Conservation (phyloP, 2,888 invertebrate genomes). For the Drosophila mimica region DNA sequence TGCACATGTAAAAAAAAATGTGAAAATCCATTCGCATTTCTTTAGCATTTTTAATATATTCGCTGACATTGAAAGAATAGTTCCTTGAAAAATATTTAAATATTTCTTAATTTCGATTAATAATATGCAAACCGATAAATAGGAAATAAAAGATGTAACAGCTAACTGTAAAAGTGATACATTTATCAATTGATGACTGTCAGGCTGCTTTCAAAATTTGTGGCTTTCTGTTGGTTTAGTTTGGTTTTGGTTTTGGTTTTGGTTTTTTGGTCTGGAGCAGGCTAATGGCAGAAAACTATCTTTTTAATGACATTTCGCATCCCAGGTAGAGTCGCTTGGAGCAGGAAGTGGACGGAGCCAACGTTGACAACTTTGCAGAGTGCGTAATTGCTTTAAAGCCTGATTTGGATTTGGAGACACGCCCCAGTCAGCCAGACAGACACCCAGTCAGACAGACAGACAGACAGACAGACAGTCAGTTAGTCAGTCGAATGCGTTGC, state of each 20-base stretch:
- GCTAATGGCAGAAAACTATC: slow-evolving; percentile 41
- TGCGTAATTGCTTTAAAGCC: slow-evolving; percentile 77
- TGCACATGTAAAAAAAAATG: neutral
- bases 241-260: neutral
- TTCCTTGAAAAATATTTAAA: neutral
- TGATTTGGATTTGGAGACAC: slow-evolving; percentile 58
- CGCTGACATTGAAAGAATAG: neutral
- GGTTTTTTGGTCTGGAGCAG: slow-evolving; percentile 5
- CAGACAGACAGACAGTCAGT: neutral
- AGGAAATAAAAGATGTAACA: neutral
- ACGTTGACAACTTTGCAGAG: slow-evolving; percentile 58
- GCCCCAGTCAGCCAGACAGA: slow-evolving; percentile 26
- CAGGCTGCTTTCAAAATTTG: slow-evolving; percentile 3
- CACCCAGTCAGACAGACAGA: neutral
- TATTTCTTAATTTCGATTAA: too few species aligned
- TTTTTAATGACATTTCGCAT: slow-evolving; percentile 51
- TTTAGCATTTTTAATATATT: neutral
- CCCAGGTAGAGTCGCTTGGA: slow-evolving; percentile 50
- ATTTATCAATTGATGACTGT: slow-evolving; percentile 4
- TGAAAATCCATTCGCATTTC: neutral
- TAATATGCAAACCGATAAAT: neutral
- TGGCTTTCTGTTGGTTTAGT: neutral
- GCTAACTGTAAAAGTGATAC: neutral
- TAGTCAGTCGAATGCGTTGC: slow-evolving; percentile 38
- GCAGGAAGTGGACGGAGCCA: slow-evolving; percentile 61